Evolutionary conservation across 2,888 invertebrate species (phyloP).

Genomic region (Drosophila subsilvestris): DNA sequence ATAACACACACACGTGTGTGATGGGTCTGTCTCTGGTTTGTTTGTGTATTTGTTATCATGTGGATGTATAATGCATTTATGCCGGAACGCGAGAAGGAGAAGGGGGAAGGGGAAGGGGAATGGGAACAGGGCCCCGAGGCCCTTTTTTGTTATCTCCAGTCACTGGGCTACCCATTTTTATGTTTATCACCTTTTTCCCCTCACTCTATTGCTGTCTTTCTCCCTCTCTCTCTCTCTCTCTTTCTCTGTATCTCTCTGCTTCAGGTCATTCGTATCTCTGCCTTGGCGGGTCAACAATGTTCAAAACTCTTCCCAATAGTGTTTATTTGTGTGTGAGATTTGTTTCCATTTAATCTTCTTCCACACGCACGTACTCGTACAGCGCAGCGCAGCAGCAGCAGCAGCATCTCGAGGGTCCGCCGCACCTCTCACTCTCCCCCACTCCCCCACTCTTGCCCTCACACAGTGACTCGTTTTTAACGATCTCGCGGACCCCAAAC

Average conservation of each 20-base stretch:
- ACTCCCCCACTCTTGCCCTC: not conserved
- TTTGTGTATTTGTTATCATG: slow-evolving; percentile 30
- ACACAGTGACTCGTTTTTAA: slow-evolving; percentile 32
- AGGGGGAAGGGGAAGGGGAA: not conserved
- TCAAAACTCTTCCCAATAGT: slow-evolving; percentile 42
- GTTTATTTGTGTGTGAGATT: slow-evolving; percentile 43
- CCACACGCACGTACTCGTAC: slow-evolving; percentile 30
- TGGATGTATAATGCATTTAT: slow-evolving; percentile 28
- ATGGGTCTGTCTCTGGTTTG: slow-evolving; percentile 8
- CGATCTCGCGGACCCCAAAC: slow-evolving; percentile 48
- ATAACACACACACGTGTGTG: not conserved
- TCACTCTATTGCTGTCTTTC: slow-evolving; percentile 1
- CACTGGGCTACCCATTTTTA: slow-evolving; percentile 49
- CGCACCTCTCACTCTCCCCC: slow-evolving; percentile 21
- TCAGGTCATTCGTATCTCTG: slow-evolving; percentile 38
- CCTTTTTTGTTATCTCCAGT: slow-evolving; percentile 42
- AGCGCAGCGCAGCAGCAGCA: slow-evolving; percentile 8
- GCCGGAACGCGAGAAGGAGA: slow-evolving; percentile 6
- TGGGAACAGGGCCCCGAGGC: not conserved
- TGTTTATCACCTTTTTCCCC: slow-evolving; percentile 47
- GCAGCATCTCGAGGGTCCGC: slow-evolving; percentile 45
- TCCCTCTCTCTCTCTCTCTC: too few relatives aligned
- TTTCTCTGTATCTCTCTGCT: slow-evolving; percentile 17
- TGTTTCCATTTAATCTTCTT: slow-evolving; percentile 50
- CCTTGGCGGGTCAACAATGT: slow-evolving; percentile 11